Base-by-base conservation (phyloP, 2,113 vertebrate genomes). In the Strigops habroptila region DNA sequence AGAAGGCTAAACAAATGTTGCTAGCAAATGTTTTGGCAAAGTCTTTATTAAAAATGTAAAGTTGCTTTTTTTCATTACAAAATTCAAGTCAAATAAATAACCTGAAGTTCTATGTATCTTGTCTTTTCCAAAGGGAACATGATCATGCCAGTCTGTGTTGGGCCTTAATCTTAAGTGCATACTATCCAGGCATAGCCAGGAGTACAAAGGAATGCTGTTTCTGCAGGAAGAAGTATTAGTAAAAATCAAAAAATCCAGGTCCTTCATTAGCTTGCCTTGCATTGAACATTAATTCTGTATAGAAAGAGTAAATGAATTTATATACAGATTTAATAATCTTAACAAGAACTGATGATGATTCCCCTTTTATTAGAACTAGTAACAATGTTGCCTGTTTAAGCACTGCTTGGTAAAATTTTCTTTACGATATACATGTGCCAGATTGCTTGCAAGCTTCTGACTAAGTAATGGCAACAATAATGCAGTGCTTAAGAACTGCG, bases 351-450 rank as follows among this genome's bases (percentile, higher is more conserved):
- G 51, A 43, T 46, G 60, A 30, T 39, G 63, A 55, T 14, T n/a
- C 15, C 4, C 21, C 10, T 7, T 82, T 46, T 74, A 33, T 37
- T 60, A 18, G 27, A 46, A 67, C 13, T 7, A 35, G 12, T 14
- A 70, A 28, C 10, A 14, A 7, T 25, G 30, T 52, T 82, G 6
- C 23, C 23, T 17, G 8, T 82, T 88, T 70, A 14, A 52, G 33
- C 23, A 28, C 16, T 35, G 5, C 30, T 22, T 60, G 44, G 9
- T 35, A 22, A 48, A 67, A 43, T 7, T 13, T 14, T 59, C 5
- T 75, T 67, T 30, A 8, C 3, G 19, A 9, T n/a, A 12, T 1
- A 6, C 1, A 0, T 2, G 2, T 12, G 8, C 3, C 6, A 18
- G 17, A 15, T 57, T 48, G 65, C 7, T 57, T 88, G 30, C 6